Base-by-base conservation (phyloP, 2,113 vertebrate genomes). In the Pseudopipra pipra region DNA sequence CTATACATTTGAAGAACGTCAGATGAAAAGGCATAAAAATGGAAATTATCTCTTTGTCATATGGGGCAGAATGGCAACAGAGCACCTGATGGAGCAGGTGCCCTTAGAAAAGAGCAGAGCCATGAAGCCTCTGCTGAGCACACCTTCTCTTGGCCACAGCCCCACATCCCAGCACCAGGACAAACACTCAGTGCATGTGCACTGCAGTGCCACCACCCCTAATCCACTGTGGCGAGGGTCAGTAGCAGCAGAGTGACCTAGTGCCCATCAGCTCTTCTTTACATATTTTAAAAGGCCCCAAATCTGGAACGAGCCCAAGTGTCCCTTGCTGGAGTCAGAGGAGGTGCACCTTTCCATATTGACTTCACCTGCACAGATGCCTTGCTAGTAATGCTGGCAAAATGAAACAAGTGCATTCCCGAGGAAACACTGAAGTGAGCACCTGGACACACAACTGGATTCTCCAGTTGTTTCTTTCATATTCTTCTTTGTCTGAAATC, bases 171-270 rank as follows among this genome's bases (percentile, higher is more conserved):
- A 59, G 43, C 70, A 81, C 47, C 44, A 82, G 37, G 3, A 43
- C 0, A 0, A 75, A 22, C 1, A 0, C 30, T n/a, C 14, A 12
- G 3, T 6, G 31, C 17, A 30, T 8, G 16, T 46, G 37, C 33
- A 59, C 31, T 0, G 0, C 9, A 30, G 51, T 37, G 79, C 43
- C 62, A 92, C 56, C 79, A 79, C 28, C 30, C 35, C 12, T 31
- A 35, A 51, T 18, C 43, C 25, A 22, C 67, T 43, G 20, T 6
- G 37, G 37, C 41, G 49, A 39, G 56, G 14, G 47, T 0, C 1
- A 2, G 18, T 5, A 7, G 21, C n/a, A 65, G 19, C 0, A 0
- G 11, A 21, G 31, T 49, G 39, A 51, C 20, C 28, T 11, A 30
- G 55, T 6, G 14, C 27, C 33, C 62, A 85, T 30, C 70, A 58